A percentile compares a stretch with the other conserved stretches of the same genome.
Evolutionary conservation across 92 coral and sea anemone species (phyloP).

Genomic region (Palythoa grandis): DNA sequence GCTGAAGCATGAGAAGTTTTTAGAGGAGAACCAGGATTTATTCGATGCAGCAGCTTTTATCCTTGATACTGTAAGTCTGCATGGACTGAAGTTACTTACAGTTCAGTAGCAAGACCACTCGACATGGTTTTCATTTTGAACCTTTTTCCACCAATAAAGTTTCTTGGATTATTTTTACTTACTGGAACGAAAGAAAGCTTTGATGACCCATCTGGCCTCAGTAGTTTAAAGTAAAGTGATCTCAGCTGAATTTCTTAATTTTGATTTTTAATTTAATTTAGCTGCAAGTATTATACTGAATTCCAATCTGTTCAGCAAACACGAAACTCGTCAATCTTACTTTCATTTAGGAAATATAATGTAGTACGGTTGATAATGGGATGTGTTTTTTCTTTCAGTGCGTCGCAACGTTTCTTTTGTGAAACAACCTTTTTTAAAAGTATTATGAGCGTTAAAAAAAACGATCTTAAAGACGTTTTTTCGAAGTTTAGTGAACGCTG

Average conservation of each 20-base stretch:
- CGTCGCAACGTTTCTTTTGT: neutral
- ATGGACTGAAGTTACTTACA: neutral
- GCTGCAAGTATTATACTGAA: neutral
- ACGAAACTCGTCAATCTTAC: no score
- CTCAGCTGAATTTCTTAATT: neutral
- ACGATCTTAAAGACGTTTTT: neutral
- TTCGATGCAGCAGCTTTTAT: slow-evolving; percentile 33
- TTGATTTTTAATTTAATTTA: neutral
- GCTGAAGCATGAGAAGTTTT: slow-evolving; percentile 27
- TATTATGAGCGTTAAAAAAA: neutral
- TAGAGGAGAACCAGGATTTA: slow-evolving; percentile 34
- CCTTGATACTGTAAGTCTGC: slow-evolving; percentile 37
- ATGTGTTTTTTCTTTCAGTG: no score
- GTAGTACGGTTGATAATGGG: no score
- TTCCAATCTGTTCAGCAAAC: no score
- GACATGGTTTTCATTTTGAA: neutral
- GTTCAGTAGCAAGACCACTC: neutral
- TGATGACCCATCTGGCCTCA: no score
- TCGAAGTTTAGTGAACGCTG: neutral
- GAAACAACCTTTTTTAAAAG: neutral
- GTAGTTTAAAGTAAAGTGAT: no score
- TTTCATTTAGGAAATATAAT: no score
- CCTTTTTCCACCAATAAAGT: no score
- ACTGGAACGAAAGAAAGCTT: no score
- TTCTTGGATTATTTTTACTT: no score